Conservation (phyloP, 2,888 invertebrate genomes). For the Cephus rjabovi region DNA sequence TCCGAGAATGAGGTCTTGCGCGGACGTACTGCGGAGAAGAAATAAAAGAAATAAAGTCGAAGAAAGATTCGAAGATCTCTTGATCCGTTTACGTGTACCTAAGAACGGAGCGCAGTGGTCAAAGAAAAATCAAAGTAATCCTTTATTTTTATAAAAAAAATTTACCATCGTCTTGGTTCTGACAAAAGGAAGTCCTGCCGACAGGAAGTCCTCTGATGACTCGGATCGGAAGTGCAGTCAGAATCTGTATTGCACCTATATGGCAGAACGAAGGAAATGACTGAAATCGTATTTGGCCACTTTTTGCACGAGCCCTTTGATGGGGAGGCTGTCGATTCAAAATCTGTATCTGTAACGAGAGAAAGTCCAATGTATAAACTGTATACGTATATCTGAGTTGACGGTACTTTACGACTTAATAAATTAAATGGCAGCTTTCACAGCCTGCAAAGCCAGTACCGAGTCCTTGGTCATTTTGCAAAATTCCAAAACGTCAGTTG, state of each 20-base stretch:
- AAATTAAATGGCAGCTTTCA: not conserved
- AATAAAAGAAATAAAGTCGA: not conserved
- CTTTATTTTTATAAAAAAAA: not conserved
- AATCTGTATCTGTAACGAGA: not conserved
- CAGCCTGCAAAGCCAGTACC: not conserved
- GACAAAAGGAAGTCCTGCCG: too few relatives aligned
- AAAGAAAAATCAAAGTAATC: not conserved
- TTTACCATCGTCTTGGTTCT: too few relatives aligned
- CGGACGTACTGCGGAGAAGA: not conserved
- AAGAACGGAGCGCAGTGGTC: not conserved
- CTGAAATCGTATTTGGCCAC: too few relatives aligned
- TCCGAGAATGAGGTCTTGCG: not conserved
- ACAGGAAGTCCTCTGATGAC: too few relatives aligned
- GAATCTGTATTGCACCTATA: not conserved
- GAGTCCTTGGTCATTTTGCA: not conserved
- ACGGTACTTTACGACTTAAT: not conserved
- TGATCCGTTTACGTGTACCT: not conserved
- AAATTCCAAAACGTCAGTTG: too few relatives aligned
- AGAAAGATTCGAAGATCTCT: not conserved
- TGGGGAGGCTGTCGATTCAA: not conserved
- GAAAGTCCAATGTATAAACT: not conserved
- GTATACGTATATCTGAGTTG: not conserved
- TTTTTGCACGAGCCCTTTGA: not conserved
- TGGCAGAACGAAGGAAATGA: not conserved
- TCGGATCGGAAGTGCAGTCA: not conserved